phyloP scores from a whole-genome alignment of 2,113 vertebrate genomes.

The Odontophorus gujanensis region DNA sequence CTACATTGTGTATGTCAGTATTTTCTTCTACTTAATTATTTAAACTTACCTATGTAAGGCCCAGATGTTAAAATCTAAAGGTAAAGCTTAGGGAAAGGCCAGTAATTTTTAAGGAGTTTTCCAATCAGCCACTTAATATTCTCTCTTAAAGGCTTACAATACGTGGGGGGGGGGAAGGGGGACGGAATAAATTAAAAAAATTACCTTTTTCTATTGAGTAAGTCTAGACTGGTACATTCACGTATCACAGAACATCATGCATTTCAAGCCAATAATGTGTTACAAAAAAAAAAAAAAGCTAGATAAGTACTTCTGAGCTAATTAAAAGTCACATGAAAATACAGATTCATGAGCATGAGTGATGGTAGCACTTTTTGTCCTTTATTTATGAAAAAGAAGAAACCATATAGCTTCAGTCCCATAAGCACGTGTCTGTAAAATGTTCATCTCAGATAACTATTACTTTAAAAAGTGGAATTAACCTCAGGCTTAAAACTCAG shows the following conservation, averaged over 20 bases:
- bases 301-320: not conserved
- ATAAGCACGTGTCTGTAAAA: not conserved
- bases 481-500: not conserved
- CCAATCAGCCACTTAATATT: not conserved
- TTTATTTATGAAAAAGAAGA: not conserved
- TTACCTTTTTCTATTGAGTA: not conserved
- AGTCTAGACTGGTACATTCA: not conserved
- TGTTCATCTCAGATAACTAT: not conserved
- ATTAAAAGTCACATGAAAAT: not conserved
- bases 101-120: not conserved
- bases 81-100: not conserved
- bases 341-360: not conserved
- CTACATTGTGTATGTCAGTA: not conserved
- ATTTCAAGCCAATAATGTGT: not conserved
- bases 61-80: not conserved
- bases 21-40: not conserved
- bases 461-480: not conserved
- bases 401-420: not conserved
- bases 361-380: not conserved
- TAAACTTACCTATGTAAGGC: not conserved
- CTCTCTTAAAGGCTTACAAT: not conserved
- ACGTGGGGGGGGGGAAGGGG: not conserved
- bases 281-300: fast-evolving
- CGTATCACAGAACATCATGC: not conserved
- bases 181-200: not conserved